Percentiles rank a stretch among this genome's conserved stretches.
Conservation (phyloP, 2,888 invertebrate species). For the Catocala nupta region DNA sequence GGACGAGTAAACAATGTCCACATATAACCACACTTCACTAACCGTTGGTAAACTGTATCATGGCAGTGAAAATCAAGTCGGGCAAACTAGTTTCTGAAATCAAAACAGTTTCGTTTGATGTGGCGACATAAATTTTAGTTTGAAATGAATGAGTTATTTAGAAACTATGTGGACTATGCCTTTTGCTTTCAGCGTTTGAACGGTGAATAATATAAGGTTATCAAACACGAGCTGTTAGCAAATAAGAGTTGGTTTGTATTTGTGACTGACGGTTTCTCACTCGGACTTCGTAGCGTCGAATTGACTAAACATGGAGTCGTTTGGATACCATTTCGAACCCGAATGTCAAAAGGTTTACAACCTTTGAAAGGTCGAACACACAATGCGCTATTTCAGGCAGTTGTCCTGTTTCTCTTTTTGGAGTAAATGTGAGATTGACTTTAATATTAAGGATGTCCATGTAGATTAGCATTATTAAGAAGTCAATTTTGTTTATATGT, state of each 20-base stretch:
- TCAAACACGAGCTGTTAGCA: constrained; percentile 37
- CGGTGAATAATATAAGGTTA: constrained; percentile 38
- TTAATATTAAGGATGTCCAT: too few relatives aligned
- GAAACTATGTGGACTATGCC: constrained; percentile 30
- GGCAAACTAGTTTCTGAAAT: constrained; percentile 54
- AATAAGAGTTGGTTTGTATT: constrained; percentile 25
- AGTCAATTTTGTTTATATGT: too few relatives aligned
- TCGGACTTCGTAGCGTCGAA: constrained; percentile 10
- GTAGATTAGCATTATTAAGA: too few relatives aligned
- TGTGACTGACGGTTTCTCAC: constrained; percentile 10
- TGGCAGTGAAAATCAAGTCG: constrained; percentile 43
- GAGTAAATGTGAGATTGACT: too few relatives aligned
- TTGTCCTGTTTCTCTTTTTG: background rate
- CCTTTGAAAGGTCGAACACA: constrained; percentile 7
- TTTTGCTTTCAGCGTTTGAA: constrained; percentile 24
- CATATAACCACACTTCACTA: constrained; percentile 29
- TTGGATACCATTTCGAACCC: constrained; percentile 13
- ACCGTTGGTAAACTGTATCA: constrained; percentile 26
- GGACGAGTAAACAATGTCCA: constrained; percentile 15
- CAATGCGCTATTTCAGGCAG: constrained; percentile 6
- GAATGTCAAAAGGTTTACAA: constrained; percentile 23
- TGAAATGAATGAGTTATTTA: constrained; percentile 38
- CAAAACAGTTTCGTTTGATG: constrained; percentile 67
- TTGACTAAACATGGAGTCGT: constrained; percentile 25
- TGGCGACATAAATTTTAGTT: constrained; percentile 56